Percentiles rank a stretch among this genome's conserved stretches.
Evolutionary conservation across 2,888 invertebrate genomes (phyloP).

Genomic region (Tethea ocularis): DNA sequence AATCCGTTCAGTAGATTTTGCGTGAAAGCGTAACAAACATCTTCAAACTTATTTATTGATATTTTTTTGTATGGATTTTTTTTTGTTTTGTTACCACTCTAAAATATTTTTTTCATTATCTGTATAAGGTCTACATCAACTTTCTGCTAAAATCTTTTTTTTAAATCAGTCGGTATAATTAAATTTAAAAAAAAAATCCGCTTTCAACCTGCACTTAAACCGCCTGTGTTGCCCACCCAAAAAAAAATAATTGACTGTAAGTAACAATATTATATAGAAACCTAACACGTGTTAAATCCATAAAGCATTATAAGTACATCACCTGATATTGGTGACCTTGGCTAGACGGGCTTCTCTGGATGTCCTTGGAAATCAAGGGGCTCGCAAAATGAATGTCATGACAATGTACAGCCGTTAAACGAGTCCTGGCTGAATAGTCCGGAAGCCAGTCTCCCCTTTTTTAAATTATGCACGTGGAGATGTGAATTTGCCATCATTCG

Average conservation of each 20-base stretch:
- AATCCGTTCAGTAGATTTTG: too few relatives aligned
- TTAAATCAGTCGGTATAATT: too few relatives aligned
- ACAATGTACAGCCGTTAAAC: constrained; percentile 46
- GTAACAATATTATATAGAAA: not conserved
- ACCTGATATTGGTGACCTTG: constrained; percentile 45
- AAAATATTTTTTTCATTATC: too few relatives aligned
- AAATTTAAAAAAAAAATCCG: not conserved
- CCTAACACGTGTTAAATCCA: not conserved
- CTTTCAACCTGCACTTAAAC: not conserved
- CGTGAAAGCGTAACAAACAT: too few relatives aligned
- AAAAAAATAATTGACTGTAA: not conserved
- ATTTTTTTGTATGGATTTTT: too few relatives aligned
- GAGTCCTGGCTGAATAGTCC: constrained; percentile 26
- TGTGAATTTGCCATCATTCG: constrained; percentile 19
- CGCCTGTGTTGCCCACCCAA: not conserved
- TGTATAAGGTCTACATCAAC: too few relatives aligned
- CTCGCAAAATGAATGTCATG: constrained; percentile 33
- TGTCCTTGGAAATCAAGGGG: constrained; percentile 39
- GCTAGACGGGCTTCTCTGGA: not conserved
- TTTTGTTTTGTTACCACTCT: too few relatives aligned
- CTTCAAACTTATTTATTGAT: too few relatives aligned
- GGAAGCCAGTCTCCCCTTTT: constrained; percentile 35
- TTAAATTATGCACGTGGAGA: constrained; percentile 17
- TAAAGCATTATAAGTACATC: constrained; percentile 17
- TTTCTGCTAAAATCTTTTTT: too few relatives aligned